Conservation (phyloP, 2,888 invertebrate species). For the Baccha elongata region DNA sequence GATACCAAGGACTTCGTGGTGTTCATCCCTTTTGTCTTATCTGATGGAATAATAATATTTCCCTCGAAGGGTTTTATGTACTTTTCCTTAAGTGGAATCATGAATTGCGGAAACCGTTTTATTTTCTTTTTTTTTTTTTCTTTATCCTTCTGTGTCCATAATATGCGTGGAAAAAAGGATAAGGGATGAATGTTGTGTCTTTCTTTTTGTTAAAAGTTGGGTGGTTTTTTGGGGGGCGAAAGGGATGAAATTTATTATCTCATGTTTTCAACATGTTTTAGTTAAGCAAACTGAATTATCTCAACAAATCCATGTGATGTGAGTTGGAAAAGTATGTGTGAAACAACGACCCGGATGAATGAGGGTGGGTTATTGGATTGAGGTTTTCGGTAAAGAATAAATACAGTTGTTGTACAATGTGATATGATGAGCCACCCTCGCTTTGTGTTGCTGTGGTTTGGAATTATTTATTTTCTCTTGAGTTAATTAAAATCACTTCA, state of each 20-base stretch:
- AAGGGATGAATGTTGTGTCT: slow-evolving; percentile 28
- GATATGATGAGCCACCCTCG: slow-evolving; percentile 41
- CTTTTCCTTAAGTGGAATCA: slow-evolving; percentile 71
- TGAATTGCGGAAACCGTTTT: slow-evolving; percentile 73
- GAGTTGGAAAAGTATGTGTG: slow-evolving; percentile 45
- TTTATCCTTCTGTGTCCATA: slow-evolving; percentile 31
- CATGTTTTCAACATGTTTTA: slow-evolving; percentile 73
- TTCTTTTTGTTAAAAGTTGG: neutral
- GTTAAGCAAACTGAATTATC: slow-evolving; percentile 73
- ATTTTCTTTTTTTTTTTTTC: slow-evolving; percentile 49
- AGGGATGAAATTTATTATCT: slow-evolving; percentile 68
- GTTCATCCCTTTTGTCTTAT: slow-evolving; percentile 69
- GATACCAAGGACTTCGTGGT: slow-evolving; percentile 50
- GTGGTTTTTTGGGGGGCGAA: neutral
- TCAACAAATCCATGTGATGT: slow-evolving; percentile 70
- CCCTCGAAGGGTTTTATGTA: slow-evolving; percentile 65
- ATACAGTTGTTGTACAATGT: slow-evolving; percentile 64
- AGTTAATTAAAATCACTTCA: slow-evolving; percentile 74
- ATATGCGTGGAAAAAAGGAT: slow-evolving; percentile 47
- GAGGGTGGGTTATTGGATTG: slow-evolving; percentile 3
- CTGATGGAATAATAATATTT: slow-evolving; percentile 73
- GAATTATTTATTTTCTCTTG: slow-evolving; percentile 67
- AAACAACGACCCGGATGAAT: neutral
- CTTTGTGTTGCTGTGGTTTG: slow-evolving; percentile 15
- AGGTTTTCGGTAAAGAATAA: slow-evolving; percentile 35